Conservation (phyloP, 2,888 invertebrate genomes). For the Steromphala cineraria region DNA sequence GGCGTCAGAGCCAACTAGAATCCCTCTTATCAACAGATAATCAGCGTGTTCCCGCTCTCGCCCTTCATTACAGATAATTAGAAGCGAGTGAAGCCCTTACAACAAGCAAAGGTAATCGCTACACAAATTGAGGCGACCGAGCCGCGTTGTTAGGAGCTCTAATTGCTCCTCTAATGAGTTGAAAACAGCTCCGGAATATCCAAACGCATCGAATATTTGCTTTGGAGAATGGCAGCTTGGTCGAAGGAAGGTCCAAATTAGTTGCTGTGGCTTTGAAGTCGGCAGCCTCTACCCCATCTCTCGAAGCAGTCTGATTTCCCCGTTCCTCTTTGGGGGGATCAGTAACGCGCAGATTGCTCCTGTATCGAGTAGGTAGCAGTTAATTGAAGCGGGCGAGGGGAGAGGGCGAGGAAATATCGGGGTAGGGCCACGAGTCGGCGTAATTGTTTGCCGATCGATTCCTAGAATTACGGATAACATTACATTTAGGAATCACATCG, state of each 20-base stretch:
- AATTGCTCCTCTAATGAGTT: conserved; percentile 30
- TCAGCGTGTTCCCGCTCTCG: conserved; percentile 18
- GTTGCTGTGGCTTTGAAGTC: conserved; percentile 11
- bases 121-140: conserved; percentile 22
- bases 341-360: not conserved
- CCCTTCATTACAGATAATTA: conserved; percentile 32
- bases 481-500: not conserved
- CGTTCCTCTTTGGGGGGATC: not conserved
- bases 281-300: not conserved
- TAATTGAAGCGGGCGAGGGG: not conserved
- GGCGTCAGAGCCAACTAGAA: conserved; percentile 1
- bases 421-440: not conserved
- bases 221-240: conserved; percentile 20
- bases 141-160: not conserved
- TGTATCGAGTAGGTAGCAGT: not conserved
- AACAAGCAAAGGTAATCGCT: conserved; percentile 8
- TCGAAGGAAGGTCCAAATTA: conserved; percentile 22
- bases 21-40: conserved; percentile 21
- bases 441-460: not conserved
- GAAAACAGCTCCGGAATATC: conserved; percentile 24
- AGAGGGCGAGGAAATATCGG: not conserved
- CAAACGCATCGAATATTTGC: conserved; percentile 24
- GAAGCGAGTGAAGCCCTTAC: conserved; percentile 3
- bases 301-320: not conserved
- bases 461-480: not conserved